Base-by-base conservation (phyloP, 2,888 invertebrate species). In the Phasia obesa region DNA sequence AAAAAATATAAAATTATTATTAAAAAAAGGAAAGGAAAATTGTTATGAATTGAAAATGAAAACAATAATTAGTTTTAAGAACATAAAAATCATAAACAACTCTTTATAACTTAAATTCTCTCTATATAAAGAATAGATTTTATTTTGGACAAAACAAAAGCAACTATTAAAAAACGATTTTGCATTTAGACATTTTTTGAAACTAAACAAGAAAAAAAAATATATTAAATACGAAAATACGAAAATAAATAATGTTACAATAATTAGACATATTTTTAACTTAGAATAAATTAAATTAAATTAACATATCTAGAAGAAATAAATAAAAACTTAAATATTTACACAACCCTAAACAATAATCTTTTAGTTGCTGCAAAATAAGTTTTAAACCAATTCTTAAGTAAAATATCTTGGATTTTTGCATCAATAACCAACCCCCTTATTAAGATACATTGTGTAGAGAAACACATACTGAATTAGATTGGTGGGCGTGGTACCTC, bases 41-140 rank as follows among this genome's bases (percentile, higher is more conserved):
- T 69, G 47, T 67, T 62, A 77, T 65, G 75, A 76, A 84, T 82
- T 82, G 81, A 49, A 84, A 81, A 64, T 82, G 83, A 84, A 78
- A 80, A 82, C 82, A 85, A 81, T 84, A 85, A 80, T 65, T 85
- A 84, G 69, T 62, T 67, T 80, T 84, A 85, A 82, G 84, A 15
- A 60, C 47, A 64, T n/a, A 69, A 64, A 78, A 69, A 31, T 42
- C n/a, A 69, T 71, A 59, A 51, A 59, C 44, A 55, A 42, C 35
- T 47, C 60, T 69, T 67, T 73, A 23, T 73, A 69, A 69, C 23
- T 65, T 38, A 15, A 70, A 51, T 62, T 64, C 62, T 59, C 11
- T 65, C 44, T 47, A 4, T 64, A 31, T 15, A 55, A 55, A 60
- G 21, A 25, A 64, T 57, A 77, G 57, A 78, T 51, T 74, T 75